Conservation (phyloP, 1,140 invertebrate species). For the Drosophila paulistorum region DNA sequence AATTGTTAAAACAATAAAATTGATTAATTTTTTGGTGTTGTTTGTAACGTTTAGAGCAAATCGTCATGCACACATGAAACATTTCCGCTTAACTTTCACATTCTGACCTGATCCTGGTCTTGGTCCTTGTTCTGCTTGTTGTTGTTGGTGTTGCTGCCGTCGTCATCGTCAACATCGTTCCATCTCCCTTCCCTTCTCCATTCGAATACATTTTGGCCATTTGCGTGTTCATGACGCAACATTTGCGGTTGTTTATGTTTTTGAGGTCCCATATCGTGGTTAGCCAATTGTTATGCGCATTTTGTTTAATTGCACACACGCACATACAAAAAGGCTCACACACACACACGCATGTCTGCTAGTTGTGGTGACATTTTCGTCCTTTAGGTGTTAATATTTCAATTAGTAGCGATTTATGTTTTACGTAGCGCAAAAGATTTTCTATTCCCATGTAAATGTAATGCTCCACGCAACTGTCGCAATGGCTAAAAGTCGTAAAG, state of each 20-base stretch:
- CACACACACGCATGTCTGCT: slow-evolving; percentile 16
- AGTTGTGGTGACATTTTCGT: slow-evolving; percentile 45
- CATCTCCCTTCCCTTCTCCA: neutral
- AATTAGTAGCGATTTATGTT: slow-evolving; percentile 73
- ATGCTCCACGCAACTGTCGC: slow-evolving; percentile 72
- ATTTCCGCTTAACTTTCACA: neutral
- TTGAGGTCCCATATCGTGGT: slow-evolving; percentile 76
- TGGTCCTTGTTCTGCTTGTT: neutral
- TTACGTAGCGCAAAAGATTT: slow-evolving; percentile 55
- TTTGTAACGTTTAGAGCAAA: neutral
- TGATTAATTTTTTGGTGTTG: neutral
- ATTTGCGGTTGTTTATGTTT: slow-evolving; percentile 77
- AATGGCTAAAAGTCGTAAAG: slow-evolving; percentile 40
- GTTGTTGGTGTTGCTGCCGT: neutral
- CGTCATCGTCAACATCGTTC: slow-evolving; percentile 8
- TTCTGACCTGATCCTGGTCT: too few species aligned
- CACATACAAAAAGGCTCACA: slow-evolving; percentile 19
- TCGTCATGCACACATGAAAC: slow-evolving; percentile 5
- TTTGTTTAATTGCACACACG: slow-evolving; percentile 71
- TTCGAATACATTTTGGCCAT: slow-evolving; percentile 29
- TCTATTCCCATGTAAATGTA: slow-evolving; percentile 33
- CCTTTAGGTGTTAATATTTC: slow-evolving; percentile 74
- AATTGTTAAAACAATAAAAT: slow-evolving; percentile 9
- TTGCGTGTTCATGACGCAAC: slow-evolving; percentile 76
- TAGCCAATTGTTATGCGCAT: slow-evolving; percentile 74